These are phyloP conservation scores for Elachura formosa DNA, from an alignment of 2,113 vertebrate genomes.

Conservation along the genomic window DNA sequence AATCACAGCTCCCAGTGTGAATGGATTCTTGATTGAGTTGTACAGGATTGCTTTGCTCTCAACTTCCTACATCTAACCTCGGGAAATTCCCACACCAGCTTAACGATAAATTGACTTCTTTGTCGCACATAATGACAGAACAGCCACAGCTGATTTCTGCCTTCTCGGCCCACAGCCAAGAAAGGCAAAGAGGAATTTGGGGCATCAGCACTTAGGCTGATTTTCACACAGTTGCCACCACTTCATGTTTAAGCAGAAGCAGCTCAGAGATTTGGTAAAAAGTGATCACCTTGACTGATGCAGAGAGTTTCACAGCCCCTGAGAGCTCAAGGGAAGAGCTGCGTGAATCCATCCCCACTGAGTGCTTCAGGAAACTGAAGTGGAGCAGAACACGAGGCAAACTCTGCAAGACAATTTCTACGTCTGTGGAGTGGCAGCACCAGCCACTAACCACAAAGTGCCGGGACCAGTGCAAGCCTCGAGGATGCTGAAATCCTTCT, in stretches of 20 bases:
- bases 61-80: slow-evolving; percentile 11
- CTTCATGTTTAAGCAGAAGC: background rate
- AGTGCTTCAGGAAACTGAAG: background rate
- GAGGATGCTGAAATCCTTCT: background rate
- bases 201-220: background rate
- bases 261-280: background rate
- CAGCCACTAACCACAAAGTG: background rate
- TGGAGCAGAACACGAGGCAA: background rate
- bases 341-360: background rate
- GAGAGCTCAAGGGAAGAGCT: background rate
- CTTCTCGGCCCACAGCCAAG: background rate
- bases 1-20: background rate
- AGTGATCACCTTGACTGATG: background rate
- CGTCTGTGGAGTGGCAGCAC: background rate
- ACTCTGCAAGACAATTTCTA: background rate
- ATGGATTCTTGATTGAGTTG: background rate
- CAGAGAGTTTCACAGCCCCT: background rate
- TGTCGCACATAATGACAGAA: slow-evolving; percentile 32
- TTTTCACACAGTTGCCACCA: background rate
- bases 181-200: background rate
- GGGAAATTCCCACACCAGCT: slow-evolving; percentile 35
- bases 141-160: slow-evolving; percentile 26
- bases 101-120: slow-evolving; percentile 33
- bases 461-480: background rate
- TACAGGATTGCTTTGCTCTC: background rate